These are phyloP conservation scores for Mercenaria mercenaria DNA, from an alignment of 1,140 invertebrate genomes.

Conservation along the genomic window DNA sequence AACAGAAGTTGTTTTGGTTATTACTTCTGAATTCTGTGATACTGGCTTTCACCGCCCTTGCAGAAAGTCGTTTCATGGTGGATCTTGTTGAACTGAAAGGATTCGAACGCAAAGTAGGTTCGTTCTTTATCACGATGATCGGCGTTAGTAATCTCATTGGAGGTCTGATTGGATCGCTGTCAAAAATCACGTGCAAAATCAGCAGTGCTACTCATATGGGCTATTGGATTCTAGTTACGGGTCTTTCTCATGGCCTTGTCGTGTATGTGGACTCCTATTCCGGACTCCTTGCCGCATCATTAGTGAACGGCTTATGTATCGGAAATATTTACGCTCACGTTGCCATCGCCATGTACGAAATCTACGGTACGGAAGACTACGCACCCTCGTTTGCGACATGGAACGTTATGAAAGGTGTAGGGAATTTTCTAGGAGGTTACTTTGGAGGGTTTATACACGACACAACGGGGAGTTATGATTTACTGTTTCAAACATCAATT, in stretches of 20 bases:
- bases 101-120: constrained; percentile 17
- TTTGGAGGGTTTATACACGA: constrained; percentile 34
- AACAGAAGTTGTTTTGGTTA: constrained; percentile 36
- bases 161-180: constrained; percentile 23
- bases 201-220: constrained; percentile 44
- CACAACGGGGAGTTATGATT: constrained; percentile 46
- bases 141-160: constrained; percentile 38
- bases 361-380: constrained; percentile 51
- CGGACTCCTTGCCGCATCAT: constrained; percentile 4
- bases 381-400: constrained; percentile 46
- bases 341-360: constrained; percentile 44
- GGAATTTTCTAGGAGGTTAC: constrained; percentile 42
- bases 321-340: constrained; percentile 54
- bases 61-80: constrained; percentile 45
- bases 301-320: constrained; percentile 40
- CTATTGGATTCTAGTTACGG: constrained; percentile 23
- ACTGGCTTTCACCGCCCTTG: constrained; percentile 46
- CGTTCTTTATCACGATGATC: constrained; percentile 33
- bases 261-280: constrained; percentile 29
- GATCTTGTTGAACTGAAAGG: constrained; percentile 41
- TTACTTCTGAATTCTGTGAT: constrained; percentile 45
- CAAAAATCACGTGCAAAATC: constrained; percentile 9
- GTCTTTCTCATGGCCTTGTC: constrained; percentile 1
- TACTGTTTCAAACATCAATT: constrained; percentile 40
- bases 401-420: constrained; percentile 49